Base-by-base conservation (phyloP, 2,113 vertebrate genomes). In the Phrynosoma platyrhinos region DNA sequence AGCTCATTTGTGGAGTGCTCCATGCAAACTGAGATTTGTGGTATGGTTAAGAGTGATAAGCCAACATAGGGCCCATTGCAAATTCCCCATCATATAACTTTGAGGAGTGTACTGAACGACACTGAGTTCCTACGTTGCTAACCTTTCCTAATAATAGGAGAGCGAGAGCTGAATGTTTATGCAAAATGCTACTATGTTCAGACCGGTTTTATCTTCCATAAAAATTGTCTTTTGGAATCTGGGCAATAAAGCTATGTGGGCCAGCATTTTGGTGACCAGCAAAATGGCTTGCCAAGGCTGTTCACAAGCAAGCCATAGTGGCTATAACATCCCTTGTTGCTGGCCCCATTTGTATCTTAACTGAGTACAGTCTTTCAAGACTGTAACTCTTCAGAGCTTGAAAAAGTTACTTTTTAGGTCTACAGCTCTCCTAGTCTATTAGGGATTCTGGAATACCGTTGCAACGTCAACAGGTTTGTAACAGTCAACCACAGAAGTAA, bases 21-120 rank as follows among this genome's bases (percentile, higher is more conserved):
- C 1, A 0, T 86, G 5, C n/a, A 88, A 79, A 55, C 16, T 10
- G 1, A 72, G 75, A 83, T 75, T 81, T 79, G 68, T 66, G 42
- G 1, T 21, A 30, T 8, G 6, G 1, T 77, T 76, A 76, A 21
- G 0, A 12, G 42, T 62, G 2, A 25, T 9, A 76, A 13, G 1
- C 8, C 79, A 89, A 81, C 86, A 36, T 75, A 78, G 80, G 74
- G 3, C 3, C 64, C 82, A 55, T 84, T 82, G 82, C 83, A 27
- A 1, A n/a, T 5, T 1, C 9, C 40, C 27, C 2, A 6, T 47
- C 25, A 47, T 36, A 36, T 36, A 36, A 36, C 10, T 21, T 30
- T 68, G 32, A 13, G 25, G 32, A 52, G 27, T 23, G 32, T 55
- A 20, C 8, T 3, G 30, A 30, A 53, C 16, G 5, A 27, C 25